Conservation (phyloP, 2,888 invertebrate genomes). For the Allophyes oxyacanthae region DNA sequence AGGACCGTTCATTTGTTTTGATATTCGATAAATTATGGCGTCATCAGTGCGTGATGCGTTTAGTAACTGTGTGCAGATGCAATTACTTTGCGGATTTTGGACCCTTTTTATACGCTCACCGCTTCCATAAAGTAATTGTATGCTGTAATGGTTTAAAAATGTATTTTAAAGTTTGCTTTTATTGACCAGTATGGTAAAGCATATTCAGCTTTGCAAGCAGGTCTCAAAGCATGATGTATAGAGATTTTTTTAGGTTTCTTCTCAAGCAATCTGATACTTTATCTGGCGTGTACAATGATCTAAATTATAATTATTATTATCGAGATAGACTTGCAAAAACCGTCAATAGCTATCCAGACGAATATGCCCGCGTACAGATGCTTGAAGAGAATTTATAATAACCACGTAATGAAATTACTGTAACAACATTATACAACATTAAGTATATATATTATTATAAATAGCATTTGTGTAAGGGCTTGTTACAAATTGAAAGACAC, state of each 20-base stretch:
- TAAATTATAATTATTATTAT: constrained; percentile 50
- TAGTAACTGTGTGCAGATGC: constrained; percentile 81
- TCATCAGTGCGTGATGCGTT: constrained; percentile 85
- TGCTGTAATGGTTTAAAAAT: constrained; percentile 80
- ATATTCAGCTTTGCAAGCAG: constrained; percentile 82
- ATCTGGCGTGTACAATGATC: constrained; percentile 63
- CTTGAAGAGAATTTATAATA: constrained; percentile 85
- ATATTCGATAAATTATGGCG: constrained; percentile 88
- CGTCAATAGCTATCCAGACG: constrained; percentile 56
- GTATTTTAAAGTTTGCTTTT: constrained; percentile 85
- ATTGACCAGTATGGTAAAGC: constrained; percentile 81
- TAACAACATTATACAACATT: constrained; percentile 87
- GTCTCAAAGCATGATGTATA: constrained; percentile 87
- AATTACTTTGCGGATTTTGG: constrained; percentile 88
- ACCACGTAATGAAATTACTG: constrained; percentile 89
- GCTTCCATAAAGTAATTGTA: constrained; percentile 86
- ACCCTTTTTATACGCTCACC: constrained; percentile 88
- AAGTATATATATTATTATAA: constrained; percentile 84
- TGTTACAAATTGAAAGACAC: constrained; percentile 89
- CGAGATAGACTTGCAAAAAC: constrained; percentile 43
- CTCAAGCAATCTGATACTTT: constrained; percentile 82
- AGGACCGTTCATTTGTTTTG: constrained; percentile 89
- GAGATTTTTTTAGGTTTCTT: constrained; percentile 87
- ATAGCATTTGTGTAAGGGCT: constrained; percentile 91
- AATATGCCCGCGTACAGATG: constrained; percentile 74